phyloP scores from a whole-genome alignment of 2,797 vertebrate genomes.

The Lepus townsendii region DNA sequence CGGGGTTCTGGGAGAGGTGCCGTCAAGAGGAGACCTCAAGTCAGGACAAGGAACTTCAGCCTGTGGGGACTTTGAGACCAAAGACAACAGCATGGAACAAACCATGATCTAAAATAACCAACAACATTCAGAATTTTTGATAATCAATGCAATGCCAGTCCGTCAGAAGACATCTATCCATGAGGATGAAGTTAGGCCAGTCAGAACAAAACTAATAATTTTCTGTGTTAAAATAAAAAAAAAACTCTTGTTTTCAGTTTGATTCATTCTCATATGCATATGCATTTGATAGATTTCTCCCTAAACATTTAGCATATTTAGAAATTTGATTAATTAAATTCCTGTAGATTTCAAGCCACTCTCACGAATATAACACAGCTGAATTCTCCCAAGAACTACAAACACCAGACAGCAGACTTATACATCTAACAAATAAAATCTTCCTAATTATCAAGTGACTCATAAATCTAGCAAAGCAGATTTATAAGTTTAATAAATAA shows the following conservation, averaged over 20 bases:
- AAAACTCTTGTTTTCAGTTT: background rate
- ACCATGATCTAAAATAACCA: constrained; percentile 9
- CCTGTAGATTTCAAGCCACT: constrained; percentile 40
- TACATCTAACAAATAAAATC: constrained; percentile 16
- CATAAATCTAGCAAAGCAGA: background rate
- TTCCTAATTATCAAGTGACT: background rate
- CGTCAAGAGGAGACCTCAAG: background rate
- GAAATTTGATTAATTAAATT: constrained; percentile 49
- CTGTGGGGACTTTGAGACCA: constrained; percentile 1
- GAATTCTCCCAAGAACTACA: constrained; percentile 53
- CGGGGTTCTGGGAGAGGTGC: background rate
- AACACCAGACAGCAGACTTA: constrained; percentile 10
- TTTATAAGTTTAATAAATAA: constrained; percentile 51
- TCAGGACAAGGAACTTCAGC: constrained; percentile 4
- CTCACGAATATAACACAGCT: constrained; percentile 1
- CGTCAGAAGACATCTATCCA: background rate
- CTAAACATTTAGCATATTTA: background rate
- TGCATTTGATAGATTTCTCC: constrained; percentile 31
- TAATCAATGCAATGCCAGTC: background rate
- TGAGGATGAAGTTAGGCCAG: background rate
- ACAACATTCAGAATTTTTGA: constrained; percentile 14
- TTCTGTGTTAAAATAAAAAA: constrained; percentile 35
- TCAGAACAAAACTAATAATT: background rate
- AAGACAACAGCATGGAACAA: background rate
- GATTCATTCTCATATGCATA: constrained; percentile 4